Evolutionary conservation across 1,140 invertebrate species (phyloP).

Genomic region (Augochlora pura): DNA sequence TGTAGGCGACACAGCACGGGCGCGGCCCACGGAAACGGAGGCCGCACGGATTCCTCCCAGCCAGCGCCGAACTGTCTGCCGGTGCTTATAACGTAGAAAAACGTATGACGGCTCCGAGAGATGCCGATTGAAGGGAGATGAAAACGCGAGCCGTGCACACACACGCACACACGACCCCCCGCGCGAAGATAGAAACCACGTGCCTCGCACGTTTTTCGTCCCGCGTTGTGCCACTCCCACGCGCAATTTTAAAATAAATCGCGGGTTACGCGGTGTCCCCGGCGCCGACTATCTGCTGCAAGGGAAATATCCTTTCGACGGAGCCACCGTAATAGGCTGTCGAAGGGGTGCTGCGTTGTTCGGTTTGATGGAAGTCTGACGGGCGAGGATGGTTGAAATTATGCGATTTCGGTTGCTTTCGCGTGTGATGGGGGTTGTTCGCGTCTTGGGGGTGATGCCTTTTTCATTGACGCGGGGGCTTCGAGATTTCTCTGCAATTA

Average conservation of each 20-base stretch:
- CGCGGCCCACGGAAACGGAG: background rate
- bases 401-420: too few relatives aligned
- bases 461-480: too few relatives aligned
- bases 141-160: slow-evolving; percentile 10
- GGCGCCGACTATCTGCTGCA: background rate
- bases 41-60: too few relatives aligned
- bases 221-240: background rate
- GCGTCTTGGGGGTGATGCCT: too few relatives aligned
- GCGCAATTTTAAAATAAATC: slow-evolving; percentile 12
- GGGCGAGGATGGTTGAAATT: too few relatives aligned
- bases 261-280: background rate
- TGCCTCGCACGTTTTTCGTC: background rate
- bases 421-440: too few relatives aligned
- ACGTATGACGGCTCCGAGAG: slow-evolving; percentile 39
- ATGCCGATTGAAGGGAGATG: slow-evolving; percentile 40
- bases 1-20: slow-evolving; percentile 29
- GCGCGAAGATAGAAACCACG: background rate
- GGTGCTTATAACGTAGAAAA: slow-evolving; percentile 44
- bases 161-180: too few relatives aligned
- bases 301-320: background rate
- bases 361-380: too few relatives aligned
- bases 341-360: too few relatives aligned
- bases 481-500: too few relatives aligned
- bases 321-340: background rate
- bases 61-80: slow-evolving; percentile 33